Base-by-base conservation (phyloP, 2,888 invertebrate genomes). In the Pantelozetes paolii region DNA sequence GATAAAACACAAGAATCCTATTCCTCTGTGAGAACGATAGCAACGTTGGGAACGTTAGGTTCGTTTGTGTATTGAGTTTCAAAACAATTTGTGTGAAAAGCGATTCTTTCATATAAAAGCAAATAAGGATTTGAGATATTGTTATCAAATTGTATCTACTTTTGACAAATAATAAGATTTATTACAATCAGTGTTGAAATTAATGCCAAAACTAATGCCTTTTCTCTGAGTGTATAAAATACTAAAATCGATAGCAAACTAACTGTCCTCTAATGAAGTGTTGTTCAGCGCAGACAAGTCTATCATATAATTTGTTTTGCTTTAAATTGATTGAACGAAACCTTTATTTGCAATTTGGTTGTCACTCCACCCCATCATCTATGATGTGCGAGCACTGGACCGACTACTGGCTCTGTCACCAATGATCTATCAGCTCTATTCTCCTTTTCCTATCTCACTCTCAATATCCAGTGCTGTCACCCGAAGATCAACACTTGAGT, bases 111-210 rank as follows among this genome's bases (percentile, higher is more conserved):
- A 54, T 26, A 26, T 28, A 30, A 13, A 20, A 57, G 15, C 28
- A 28, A 23, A 54, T 9, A 54, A 30, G 15, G 45, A 45, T 15
- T 18, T 57, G 57, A 57, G 15, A 57, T 28, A 57, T 57, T 23
- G 28, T 57, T 18, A 8, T 15, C 28, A 28, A 30, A 18, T 23
- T 30, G 15, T 15, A 28, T 13, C 13, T 28, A 2, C 57, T 57
- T 57, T 57, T 57, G 57, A 57, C 57, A 45, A 57, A n/a, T n/a
- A 54, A 57, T 57, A 57, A 57, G 30, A 57, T 57, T 15, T 57
- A 28, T 28, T 57, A 28, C 18, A 23, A 28, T 13, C 2, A 57
- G 5, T 30, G 20, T 13, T 15, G 28, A 57, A 2, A 50, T 50
- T 20, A 36, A 36, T 36, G 45, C 15, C 20, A 50, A 30, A 57